Conservation (phyloP, 2,113 vertebrate genomes). For the Daphoenositta chrysoptera region DNA sequence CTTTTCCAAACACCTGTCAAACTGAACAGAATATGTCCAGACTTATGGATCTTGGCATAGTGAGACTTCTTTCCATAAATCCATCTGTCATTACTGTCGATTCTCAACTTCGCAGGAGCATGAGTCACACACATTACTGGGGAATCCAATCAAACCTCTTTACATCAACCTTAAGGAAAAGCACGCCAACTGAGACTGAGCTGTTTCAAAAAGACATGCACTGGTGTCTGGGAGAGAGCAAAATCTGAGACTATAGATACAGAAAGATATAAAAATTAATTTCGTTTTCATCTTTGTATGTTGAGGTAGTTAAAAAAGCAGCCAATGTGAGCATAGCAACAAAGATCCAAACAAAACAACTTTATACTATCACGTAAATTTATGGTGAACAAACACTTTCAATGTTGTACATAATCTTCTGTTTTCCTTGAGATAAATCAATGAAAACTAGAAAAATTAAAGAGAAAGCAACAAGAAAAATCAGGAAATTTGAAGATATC, state of each 20-base stretch:
- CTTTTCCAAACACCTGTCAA: not conserved
- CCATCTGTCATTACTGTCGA: not conserved
- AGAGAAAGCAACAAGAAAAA: not conserved
- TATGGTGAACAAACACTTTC: not conserved
- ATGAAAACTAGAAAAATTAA: not conserved
- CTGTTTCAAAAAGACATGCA: not conserved
- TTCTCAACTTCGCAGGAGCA: not conserved
- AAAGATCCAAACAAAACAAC: not conserved
- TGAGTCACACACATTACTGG: not conserved
- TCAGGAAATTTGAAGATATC: not conserved
- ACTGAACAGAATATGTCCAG: not conserved
- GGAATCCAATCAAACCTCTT: not conserved
- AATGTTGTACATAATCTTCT: not conserved
- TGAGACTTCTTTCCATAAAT: not conserved
- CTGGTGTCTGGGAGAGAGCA: not conserved
- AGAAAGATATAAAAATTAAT: not conserved
- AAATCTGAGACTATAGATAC: not conserved
- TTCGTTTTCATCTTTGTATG: not conserved
- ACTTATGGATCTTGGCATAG: not conserved
- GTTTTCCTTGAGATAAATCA: not conserved
- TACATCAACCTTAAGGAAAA: not conserved
- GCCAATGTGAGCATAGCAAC: not conserved
- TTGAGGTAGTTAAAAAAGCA: not conserved
- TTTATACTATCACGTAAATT: not conserved
- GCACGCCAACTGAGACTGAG: not conserved